Evolutionary conservation across 2,797 vertebrate genomes (phyloP).

Genomic region (Pipistrellus pipistrellus): DNA sequence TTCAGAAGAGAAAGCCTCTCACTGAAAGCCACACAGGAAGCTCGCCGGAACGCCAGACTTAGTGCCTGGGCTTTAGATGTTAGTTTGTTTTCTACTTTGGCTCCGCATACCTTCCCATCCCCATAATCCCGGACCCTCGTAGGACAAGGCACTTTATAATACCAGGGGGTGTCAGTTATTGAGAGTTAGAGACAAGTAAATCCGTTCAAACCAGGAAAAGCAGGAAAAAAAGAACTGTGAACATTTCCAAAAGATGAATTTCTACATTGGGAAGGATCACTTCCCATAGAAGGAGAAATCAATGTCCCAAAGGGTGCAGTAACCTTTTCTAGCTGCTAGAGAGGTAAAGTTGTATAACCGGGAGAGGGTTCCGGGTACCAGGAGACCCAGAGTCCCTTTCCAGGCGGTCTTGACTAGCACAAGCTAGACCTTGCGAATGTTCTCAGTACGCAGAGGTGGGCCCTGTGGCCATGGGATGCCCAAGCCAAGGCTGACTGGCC

Average conservation of each 20-base stretch:
- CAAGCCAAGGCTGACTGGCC: not conserved
- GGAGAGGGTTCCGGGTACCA: not conserved
- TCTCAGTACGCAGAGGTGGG: fast-evolving
- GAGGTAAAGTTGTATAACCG: not conserved
- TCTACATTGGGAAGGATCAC: slow-evolving; percentile 38
- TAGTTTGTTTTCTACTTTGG: not conserved
- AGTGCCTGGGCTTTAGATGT: not conserved
- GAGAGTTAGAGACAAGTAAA: not conserved
- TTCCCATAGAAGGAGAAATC: not conserved
- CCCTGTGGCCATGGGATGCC: not conserved
- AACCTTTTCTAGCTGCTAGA: not conserved
- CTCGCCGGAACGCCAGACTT: not conserved
- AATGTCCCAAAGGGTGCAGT: not conserved
- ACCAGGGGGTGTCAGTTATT: not conserved
- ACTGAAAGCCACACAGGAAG: not conserved
- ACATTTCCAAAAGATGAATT: slow-evolving; percentile 53
- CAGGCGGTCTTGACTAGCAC: no score
- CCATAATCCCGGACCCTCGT: not conserved
- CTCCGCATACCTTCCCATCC: not conserved
- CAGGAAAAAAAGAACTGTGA: not conserved
- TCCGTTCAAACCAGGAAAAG: slow-evolving; percentile 18
- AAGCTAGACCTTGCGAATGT: no score
- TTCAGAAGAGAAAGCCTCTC: not conserved
- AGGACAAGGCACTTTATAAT: not conserved
- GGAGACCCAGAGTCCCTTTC: not conserved